Conservation (phyloP, 2,113 vertebrate genomes). For the Chaetura pelagica region DNA sequence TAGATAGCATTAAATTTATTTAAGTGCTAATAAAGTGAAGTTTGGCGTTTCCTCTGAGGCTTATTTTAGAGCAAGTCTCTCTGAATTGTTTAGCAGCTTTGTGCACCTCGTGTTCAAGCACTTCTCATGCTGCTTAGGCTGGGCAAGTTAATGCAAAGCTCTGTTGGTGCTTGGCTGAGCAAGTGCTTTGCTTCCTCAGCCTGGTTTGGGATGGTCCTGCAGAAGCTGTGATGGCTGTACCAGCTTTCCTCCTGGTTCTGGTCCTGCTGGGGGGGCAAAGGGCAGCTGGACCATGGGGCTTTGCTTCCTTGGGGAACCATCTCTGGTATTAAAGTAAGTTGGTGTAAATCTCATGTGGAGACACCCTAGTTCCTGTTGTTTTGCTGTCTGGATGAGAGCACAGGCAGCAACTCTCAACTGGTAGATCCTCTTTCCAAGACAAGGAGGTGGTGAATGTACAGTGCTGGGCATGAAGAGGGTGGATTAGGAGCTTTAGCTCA, state of each 20-base stretch:
- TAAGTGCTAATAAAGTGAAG: constrained; percentile 45
- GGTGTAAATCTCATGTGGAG: background rate
- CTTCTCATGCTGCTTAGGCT: background rate
- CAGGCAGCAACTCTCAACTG: background rate
- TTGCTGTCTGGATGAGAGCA: background rate
- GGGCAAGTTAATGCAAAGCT: background rate
- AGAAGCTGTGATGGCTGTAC: background rate
- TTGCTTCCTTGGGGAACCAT: background rate
- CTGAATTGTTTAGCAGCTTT: background rate
- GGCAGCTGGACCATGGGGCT: background rate
- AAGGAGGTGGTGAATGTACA: background rate
- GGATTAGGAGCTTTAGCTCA: background rate
- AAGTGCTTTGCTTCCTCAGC: background rate
- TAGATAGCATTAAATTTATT: constrained; percentile 50
- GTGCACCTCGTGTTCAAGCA: background rate
- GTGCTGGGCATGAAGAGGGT: background rate
- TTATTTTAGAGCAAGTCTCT: constrained; percentile 14
- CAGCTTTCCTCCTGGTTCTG: background rate
- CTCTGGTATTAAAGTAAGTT: background rate
- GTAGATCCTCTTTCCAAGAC: background rate
- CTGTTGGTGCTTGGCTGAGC: background rate
- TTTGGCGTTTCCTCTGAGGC: background rate
- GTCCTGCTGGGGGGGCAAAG: background rate
- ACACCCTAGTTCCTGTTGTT: background rate
- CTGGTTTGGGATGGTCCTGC: background rate